These are phyloP conservation scores for Procambarus virginalis DNA, from an alignment of 1,140 invertebrate genomes.

Conservation along the genomic window DNA sequence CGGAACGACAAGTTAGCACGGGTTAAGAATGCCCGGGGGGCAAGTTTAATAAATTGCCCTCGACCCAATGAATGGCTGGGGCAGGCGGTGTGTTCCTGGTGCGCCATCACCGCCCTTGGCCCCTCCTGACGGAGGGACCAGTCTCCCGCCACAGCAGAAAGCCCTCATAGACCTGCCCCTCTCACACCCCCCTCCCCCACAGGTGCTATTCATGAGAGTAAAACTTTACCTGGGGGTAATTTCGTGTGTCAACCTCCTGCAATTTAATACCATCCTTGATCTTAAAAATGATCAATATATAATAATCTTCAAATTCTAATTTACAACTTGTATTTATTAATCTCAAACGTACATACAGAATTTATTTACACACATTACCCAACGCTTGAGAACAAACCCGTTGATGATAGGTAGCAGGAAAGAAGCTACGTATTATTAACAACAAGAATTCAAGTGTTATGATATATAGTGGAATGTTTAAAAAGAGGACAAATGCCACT, in stretches of 20 bases:
- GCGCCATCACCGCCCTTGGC: not conserved
- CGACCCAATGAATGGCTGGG: not conserved
- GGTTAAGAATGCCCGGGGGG: conserved; percentile 23
- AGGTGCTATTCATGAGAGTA: not conserved
- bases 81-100: not conserved
- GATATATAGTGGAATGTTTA: too few species aligned
- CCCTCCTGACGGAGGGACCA: not conserved
- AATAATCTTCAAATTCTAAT: not conserved
- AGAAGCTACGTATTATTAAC: too few species aligned
- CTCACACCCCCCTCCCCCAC: not conserved
- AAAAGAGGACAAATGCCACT: too few species aligned
- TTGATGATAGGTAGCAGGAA: too few species aligned
- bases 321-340: too few species aligned
- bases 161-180: not conserved
- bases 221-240: not conserved
- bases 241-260: not conserved
- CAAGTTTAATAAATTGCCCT: conserved; percentile 33
- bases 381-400: too few species aligned
- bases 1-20: conserved; percentile 12
- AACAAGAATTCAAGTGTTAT: too few species aligned
- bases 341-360: too few species aligned
- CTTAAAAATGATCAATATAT: not conserved
- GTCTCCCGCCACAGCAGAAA: not conserved
- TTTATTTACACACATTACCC: too few species aligned
- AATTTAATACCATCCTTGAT: not conserved